Percentiles rank a stretch among this genome's conserved stretches.
These are phyloP conservation scores for Celastrina argiolus DNA, from an alignment of 2,888 invertebrate genomes.

Conservation along the genomic window DNA sequence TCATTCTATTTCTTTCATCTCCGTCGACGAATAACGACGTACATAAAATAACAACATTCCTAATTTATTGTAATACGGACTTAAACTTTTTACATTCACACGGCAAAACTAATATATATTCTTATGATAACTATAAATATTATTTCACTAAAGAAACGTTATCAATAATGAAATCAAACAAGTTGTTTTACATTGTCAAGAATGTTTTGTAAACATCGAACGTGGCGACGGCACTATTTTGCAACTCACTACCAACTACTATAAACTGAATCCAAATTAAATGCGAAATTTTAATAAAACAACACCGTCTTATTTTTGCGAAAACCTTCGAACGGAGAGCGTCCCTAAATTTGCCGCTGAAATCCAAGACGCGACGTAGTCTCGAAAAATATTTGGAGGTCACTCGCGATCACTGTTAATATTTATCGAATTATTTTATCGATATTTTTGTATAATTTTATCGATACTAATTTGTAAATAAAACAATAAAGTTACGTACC, in stretches of 20 bases:
- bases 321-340: conserved; percentile 10
- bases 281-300: conserved; percentile 1
- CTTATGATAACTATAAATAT: neutral
- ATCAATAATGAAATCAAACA: conserved; percentile 1
- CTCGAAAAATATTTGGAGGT: conserved; percentile 16
- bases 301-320: neutral
- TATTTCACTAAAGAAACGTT: neutral
- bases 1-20: too few species aligned
- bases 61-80: too few species aligned
- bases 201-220: conserved; percentile 15
- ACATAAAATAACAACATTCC: neutral
- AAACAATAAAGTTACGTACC: conserved; percentile 46
- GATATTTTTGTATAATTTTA: neutral
- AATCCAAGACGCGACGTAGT: conserved; percentile 21
- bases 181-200: conserved; percentile 2
- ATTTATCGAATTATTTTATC: neutral
- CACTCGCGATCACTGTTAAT: neutral
- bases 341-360: conserved; percentile 10
- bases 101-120: neutral
- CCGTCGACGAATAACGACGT: neutral
- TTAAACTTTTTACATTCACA: too few species aligned
- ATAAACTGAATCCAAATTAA: neutral
- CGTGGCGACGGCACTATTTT: neutral
- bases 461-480: conserved; percentile 14
- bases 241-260: neutral